Evolutionary conservation across 2,113 vertebrate species (phyloP).

Genomic region (Hemiprocne comata): DNA sequence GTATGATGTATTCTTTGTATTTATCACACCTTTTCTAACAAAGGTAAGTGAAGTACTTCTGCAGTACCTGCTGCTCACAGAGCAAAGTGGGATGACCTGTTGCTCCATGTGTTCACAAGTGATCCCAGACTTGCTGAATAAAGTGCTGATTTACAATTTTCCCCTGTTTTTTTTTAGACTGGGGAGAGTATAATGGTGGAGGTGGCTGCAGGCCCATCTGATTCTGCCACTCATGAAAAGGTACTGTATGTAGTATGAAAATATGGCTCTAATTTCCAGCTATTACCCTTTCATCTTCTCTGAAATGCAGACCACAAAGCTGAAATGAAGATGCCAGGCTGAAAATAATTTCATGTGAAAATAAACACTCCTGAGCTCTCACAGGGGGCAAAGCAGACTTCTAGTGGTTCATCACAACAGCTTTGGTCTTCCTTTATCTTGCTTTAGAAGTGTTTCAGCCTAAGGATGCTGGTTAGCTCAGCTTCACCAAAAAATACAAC

Average conservation of each 20-base stretch:
- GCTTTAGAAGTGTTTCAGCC: not conserved
- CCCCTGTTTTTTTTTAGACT: conserved; percentile 74
- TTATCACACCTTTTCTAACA: conserved; percentile 92
- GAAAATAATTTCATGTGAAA: not conserved
- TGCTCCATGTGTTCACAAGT: not conserved
- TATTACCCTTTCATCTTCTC: not conserved
- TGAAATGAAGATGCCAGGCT: not conserved
- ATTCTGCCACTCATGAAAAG: conserved; percentile 93
- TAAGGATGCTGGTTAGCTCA: not conserved
- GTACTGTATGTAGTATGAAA: conserved; percentile 62
- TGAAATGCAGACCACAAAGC: not conserved
- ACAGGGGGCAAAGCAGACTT: not conserved
- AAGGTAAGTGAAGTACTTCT: conserved; percentile 75
- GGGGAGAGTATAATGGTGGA: conserved; percentile 98
- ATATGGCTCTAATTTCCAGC: not conserved
- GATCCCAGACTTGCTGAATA: not conserved
- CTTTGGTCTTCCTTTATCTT: not conserved
- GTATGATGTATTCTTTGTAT: conserved; percentile 97
- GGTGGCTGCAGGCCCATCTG: conserved; percentile 90
- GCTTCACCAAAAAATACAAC: not conserved
- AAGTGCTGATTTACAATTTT: not conserved
- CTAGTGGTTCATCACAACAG: not conserved
- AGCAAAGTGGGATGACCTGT: not conserved
- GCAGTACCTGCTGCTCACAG: not conserved
- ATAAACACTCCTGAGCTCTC: not conserved